A percentile compares a stretch with the other conserved stretches of the same genome.
phyloP scores from a whole-genome alignment of 2,113 vertebrate genomes.

The Petaurus breviceps region DNA sequence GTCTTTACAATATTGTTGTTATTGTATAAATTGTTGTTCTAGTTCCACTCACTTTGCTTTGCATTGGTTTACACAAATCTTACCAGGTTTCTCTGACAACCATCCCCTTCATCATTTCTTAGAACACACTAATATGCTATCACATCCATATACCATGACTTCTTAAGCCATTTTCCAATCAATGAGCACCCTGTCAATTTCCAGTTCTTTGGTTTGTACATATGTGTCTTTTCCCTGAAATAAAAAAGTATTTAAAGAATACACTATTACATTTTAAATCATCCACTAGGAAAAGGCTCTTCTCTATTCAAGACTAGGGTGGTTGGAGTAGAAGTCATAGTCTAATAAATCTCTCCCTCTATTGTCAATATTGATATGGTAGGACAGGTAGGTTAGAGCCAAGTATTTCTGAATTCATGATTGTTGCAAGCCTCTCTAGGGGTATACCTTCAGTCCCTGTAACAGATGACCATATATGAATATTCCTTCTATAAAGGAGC shows the following conservation, averaged over 20 bases:
- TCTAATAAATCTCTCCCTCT: not conserved
- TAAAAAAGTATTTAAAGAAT: not conserved
- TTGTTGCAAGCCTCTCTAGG: not conserved
- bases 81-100: not conserved
- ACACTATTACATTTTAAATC: not conserved
- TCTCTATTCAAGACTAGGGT: not conserved
- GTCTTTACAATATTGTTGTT: not conserved
- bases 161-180: not conserved
- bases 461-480: not conserved
- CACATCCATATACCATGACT: not conserved
- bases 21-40: not conserved
- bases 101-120: not conserved
- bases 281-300: not conserved
- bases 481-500: conserved; percentile 17
- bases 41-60: not conserved
- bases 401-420: not conserved
- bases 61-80: not conserved
- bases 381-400: not conserved
- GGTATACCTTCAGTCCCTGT: not conserved
- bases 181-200: not conserved
- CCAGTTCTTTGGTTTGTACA: not conserved
- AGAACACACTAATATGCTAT: not conserved
- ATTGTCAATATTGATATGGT: not conserved
- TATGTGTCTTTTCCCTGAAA: not conserved
- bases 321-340: conserved; percentile 12